Evolutionary conservation across 2,888 invertebrate genomes (phyloP), one percentile per base, ranked within the genome.

Genomic region (Rotaria sp.): DNA sequence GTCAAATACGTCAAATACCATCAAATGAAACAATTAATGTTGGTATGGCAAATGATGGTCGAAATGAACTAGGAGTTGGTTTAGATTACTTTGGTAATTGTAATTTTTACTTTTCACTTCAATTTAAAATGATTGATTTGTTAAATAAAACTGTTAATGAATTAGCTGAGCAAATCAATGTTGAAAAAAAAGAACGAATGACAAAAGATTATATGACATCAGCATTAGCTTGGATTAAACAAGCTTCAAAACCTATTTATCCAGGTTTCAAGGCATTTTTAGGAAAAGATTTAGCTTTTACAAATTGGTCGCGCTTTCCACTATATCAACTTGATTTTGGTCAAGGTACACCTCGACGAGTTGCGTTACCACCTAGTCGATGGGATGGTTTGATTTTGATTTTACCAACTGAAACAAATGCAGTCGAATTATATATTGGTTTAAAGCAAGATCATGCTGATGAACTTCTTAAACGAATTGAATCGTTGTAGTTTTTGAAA

Each of bases 171-270:
- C 84, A n/a, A 57, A 24, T 84, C 24, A 55, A 57, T 57, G 10
- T 11, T 38, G 48, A 55, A 7, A 57, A 57, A 41, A 57, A 38
- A 41, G 2, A 41, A 38, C 55, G 50, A 24, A 84, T 57, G 84
- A 57, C 50, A 11, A 55, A 55, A 45, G 84, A 84, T 57, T 84
- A 84, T 41, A 55, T 84, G 84, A 55, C 35, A 38, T 84, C 84
- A 55, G 57, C 41, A 38, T n/a, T 84, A 5, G 24, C 55, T 26
- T 50, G 50, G 84, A 1, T 84, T 21, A 24, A 55, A 38, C 35
- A 84, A 13, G 55, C 55, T 35, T 26, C 84, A 26, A 5, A 18
- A 35, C 24, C 35, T 0, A 26, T 84, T 26, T 26, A 57, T 55
- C 84, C 50, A 2, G 52, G 48, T 41, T 84, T 84, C 26, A 24